phyloP scores from a whole-genome alignment of 2,797 vertebrate genomes.

The Siniperca scherzeri region DNA sequence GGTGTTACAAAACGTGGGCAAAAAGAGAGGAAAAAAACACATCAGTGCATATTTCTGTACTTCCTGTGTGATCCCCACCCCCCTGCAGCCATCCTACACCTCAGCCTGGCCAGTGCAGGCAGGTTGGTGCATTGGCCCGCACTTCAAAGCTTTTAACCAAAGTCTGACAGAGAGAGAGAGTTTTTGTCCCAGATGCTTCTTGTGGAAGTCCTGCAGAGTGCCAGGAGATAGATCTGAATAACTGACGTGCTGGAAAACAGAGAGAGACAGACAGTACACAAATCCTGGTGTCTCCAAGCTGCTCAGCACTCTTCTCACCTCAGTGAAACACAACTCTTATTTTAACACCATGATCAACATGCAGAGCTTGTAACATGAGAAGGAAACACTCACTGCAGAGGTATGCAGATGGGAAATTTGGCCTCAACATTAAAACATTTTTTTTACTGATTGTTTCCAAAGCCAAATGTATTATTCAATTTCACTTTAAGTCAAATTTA shows the following conservation, averaged over 20 bases:
- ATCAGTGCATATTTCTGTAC: conserved; percentile 42
- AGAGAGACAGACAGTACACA: conserved; percentile 13
- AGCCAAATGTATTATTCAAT: neutral
- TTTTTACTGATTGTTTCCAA: neutral
- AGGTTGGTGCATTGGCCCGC: conserved; percentile 49
- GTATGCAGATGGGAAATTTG: conserved; percentile 6
- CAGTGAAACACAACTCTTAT: conserved; percentile 26
- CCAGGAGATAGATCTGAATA: conserved; percentile 28
- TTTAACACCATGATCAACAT: conserved; percentile 20
- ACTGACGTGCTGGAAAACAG: conserved; percentile 15
- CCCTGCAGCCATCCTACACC: conserved; percentile 30
- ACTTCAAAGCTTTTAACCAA: conserved; percentile 68
- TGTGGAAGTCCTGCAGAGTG: conserved; percentile 41
- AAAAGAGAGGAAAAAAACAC: neutral
- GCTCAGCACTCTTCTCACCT: conserved; percentile 16
- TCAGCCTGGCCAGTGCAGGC: conserved; percentile 32
- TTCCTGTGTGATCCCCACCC: conserved; percentile 42
- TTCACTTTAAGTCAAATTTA: neutral
- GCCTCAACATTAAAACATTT: neutral
- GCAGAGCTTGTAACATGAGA: neutral
- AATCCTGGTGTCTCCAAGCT: conserved; percentile 11
- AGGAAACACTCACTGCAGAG: neutral
- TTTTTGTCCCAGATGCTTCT: conserved; percentile 56
- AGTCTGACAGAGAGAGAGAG: conserved; percentile 38
- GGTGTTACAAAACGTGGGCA: conserved; percentile 8